Evolutionary conservation across 1,140 invertebrate genomes (phyloP).

Genomic region (Antheraea mylitta): DNA sequence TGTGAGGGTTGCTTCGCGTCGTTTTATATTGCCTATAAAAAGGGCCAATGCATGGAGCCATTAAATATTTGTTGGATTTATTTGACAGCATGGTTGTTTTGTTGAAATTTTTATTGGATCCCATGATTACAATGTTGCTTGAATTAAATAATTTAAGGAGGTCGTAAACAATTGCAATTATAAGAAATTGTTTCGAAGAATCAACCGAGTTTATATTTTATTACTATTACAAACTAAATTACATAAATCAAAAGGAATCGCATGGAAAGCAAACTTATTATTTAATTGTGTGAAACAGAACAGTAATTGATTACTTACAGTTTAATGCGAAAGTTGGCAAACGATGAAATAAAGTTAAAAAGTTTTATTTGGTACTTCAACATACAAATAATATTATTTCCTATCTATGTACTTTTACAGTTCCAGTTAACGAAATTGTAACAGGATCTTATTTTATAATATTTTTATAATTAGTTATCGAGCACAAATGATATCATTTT

Average conservation of each 20-base stretch:
- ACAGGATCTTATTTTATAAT: neutral
- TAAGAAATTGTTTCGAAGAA: slow-evolving; percentile 10
- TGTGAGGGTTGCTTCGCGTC: slow-evolving; percentile 49
- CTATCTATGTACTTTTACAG: slow-evolving; percentile 52
- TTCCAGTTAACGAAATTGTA: neutral
- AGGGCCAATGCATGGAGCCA: slow-evolving; percentile 60
- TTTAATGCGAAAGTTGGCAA: slow-evolving; percentile 71
- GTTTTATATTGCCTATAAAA: slow-evolving; percentile 72
- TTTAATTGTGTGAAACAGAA: slow-evolving; percentile 35
- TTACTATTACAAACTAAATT: neutral
- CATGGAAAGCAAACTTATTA: slow-evolving; percentile 43
- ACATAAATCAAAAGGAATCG: slow-evolving; percentile 35
- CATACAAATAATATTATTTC: slow-evolving; percentile 48
- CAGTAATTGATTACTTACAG: slow-evolving; percentile 56
- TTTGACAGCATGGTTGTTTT: slow-evolving; percentile 62
- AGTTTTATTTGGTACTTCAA: slow-evolving; percentile 63
- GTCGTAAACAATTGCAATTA: slow-evolving; percentile 15
- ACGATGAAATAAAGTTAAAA: slow-evolving; percentile 58
- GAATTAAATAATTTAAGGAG: slow-evolving; percentile 40
- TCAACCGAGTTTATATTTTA: slow-evolving; percentile 8
- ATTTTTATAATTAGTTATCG: neutral
- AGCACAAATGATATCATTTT: too few relatives aligned
- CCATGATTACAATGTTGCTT: slow-evolving; percentile 60
- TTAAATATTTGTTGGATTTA: slow-evolving; percentile 76
- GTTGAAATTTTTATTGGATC: slow-evolving; percentile 65